These are phyloP conservation scores for Ditylenchus dipsaci DNA, from an alignment of 1,140 invertebrate species.

Conservation along the genomic window DNA sequence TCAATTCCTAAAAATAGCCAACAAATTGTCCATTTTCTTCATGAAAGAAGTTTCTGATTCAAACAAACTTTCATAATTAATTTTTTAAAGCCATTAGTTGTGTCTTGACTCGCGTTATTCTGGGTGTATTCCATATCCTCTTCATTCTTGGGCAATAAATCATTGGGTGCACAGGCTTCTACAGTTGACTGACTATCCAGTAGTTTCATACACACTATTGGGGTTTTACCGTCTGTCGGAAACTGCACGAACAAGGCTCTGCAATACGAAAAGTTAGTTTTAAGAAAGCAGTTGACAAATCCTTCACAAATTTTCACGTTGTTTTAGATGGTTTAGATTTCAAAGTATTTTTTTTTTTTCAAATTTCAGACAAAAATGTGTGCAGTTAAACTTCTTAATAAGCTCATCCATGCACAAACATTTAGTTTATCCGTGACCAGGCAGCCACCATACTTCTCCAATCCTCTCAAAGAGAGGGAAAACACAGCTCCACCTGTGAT, in stretches of 20 bases:
- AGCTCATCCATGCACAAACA: too few relatives aligned
- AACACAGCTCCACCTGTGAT: too few relatives aligned
- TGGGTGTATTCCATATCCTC: not conserved
- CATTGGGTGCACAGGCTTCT: not conserved
- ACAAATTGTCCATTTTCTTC: slow-evolving; percentile 40
- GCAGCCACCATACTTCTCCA: too few relatives aligned
- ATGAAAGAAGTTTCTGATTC: slow-evolving; percentile 34
- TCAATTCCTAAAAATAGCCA: slow-evolving; percentile 32
- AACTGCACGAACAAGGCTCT: slow-evolving; percentile 45
- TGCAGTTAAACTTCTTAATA: too few relatives aligned
- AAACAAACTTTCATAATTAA: slow-evolving; percentile 27
- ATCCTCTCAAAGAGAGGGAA: too few relatives aligned
- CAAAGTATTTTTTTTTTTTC: too few relatives aligned
- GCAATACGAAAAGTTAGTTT: slow-evolving; percentile 8
- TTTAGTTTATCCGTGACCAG: too few relatives aligned
- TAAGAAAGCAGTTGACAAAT: too few relatives aligned
- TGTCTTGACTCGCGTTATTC: not conserved
- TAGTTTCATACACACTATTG: slow-evolving; percentile 26
- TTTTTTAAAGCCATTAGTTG: slow-evolving; percentile 22
- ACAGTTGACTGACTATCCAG: not conserved
- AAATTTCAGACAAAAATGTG: too few relatives aligned
- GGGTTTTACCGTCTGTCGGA: slow-evolving; percentile 19
- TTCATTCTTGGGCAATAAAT: not conserved
- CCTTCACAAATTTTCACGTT: too few relatives aligned
- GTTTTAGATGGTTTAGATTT: too few relatives aligned